These are phyloP conservation scores for Oryctes rhinoceros DNA, from an alignment of 1,140 invertebrate genomes.

Conservation along the genomic window DNA sequence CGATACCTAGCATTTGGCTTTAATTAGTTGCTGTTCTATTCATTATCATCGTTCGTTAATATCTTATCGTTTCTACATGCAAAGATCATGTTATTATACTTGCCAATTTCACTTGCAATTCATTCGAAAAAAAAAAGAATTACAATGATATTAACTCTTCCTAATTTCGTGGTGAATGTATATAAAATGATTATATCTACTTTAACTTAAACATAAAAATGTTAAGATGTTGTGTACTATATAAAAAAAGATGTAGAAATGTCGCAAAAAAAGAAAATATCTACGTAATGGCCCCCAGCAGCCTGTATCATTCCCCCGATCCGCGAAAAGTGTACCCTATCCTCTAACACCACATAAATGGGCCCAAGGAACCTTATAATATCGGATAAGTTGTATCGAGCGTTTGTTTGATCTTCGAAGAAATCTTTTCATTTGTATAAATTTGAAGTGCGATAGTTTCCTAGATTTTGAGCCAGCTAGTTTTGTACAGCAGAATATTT, in stretches of 20 bases:
- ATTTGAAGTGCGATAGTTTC: background rate
- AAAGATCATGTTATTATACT: too few species aligned
- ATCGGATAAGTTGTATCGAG: background rate
- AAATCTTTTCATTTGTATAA: background rate
- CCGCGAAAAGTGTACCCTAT: background rate
- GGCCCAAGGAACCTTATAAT: slow-evolving; percentile 25
- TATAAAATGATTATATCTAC: slow-evolving; percentile 37
- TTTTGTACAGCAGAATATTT: background rate
- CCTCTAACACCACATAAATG: slow-evolving; percentile 23
- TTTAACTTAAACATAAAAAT: slow-evolving; percentile 44
- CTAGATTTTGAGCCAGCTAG: background rate
- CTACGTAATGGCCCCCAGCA: slow-evolving; percentile 29
- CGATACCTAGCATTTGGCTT: too few species aligned
- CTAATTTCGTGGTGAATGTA: slow-evolving; percentile 34
- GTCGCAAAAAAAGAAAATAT: slow-evolving; percentile 42
- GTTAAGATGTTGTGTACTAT: slow-evolving; percentile 55
- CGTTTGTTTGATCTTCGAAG: background rate
- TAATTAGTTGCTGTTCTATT: too few species aligned
- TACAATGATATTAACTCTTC: slow-evolving; percentile 24
- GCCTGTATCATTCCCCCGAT: background rate
- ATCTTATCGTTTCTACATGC: too few species aligned
- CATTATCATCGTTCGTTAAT: too few species aligned
- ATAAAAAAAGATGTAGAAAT: slow-evolving; percentile 39
- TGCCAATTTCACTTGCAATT: too few species aligned
- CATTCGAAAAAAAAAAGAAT: too few species aligned